Base-by-base conservation (phyloP, 2,113 vertebrate species). In the Phrynosoma platyrhinos region DNA sequence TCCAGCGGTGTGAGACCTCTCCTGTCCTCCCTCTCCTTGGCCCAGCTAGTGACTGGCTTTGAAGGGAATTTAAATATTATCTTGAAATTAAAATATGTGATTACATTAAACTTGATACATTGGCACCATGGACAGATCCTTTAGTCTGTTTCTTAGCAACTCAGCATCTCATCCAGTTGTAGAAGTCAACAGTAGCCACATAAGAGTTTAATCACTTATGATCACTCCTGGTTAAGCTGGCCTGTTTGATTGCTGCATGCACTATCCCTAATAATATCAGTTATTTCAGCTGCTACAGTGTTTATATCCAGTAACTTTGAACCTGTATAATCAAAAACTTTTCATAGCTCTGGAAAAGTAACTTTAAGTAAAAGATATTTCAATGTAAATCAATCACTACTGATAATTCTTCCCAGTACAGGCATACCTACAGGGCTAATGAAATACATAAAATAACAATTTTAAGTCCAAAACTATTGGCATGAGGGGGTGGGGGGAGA, bases 121-220 rank as follows among this genome's bases (percentile, higher is more conserved):
- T 90, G 91, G 71, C 81, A 83, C 71, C 85, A 85, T 88, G 87
- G 86, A 74, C 84, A 91, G 79, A 90, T 91, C 53, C 89, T 92
- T 84, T 88, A 75, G 47, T 27, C 79, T 89, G 90, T 76, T 91
- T 86, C 79, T 93, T 91, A 91, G 91, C 92, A 93, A 58, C 30
- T 75, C 64, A 30, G 81, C 78, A 62, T 77, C 64, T 92, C 47
- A 91, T 93, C 94, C 92, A 64, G 85, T 92, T 68, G 81, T 25
- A 42, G 84, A 92, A 85, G 84, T 82, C 74, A 82, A 66, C 80
- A 89, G 92, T 88, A 91, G 91, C 90, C 84, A 93, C 87, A 89
- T 84, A 91, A 92, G 88, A 30, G 32, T 91, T 91, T 95, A 95
- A 92, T 92, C 93, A 96, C 95, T 94, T 90, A 89, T 89, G 87